Evolutionary conservation across 2,888 invertebrate genomes (phyloP), one percentile per base, ranked within the genome.

Genomic region (Archaeoteleia sp.): DNA sequence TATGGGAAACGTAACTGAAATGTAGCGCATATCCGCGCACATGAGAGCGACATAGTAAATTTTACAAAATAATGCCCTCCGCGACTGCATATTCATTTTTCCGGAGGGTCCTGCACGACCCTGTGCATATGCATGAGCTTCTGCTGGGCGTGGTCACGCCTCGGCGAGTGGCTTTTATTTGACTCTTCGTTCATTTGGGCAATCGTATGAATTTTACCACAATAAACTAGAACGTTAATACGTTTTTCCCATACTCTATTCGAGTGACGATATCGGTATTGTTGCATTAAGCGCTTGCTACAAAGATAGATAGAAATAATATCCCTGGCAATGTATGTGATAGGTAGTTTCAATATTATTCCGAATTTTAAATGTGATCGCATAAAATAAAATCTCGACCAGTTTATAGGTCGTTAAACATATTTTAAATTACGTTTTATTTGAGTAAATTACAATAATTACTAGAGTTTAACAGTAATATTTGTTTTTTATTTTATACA

Each of bases 101-200:
- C 80, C 79, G 78, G 75, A 75, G 67, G 68, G 73, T 73, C 67
- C 68, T 68, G 43, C 54, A 34, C 48, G 63, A 55, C 51, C 48
- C 17, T 48, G 62, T 81, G 77, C 81, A 82, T 82, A 82, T 82
- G 82, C 76, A 82, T 81, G 82, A 82, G 81, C 77, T 72, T 79
- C 74, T 75, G 72, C 71, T 76, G 78, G 76, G 75, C 76, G 74
- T 67, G 70, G 74, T 70, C 69, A 70, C 71, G 78, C 76, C 77
- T 78, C 78, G 78, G 75, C 74, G 73, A 74, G 61, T 71, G 60
- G 40, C 30, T 54, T 69, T 65, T 65, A 60, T 65, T 65, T 63
- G 49, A 54, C 68, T 68, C 65, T 58, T 57, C 65, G 53, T 58
- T 58, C 58, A 58, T 66, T 66, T 66, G 37, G 48, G 37, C 65